Conservation (phyloP, 2,888 invertebrate species). For the Zygogramma bicolorata region DNA sequence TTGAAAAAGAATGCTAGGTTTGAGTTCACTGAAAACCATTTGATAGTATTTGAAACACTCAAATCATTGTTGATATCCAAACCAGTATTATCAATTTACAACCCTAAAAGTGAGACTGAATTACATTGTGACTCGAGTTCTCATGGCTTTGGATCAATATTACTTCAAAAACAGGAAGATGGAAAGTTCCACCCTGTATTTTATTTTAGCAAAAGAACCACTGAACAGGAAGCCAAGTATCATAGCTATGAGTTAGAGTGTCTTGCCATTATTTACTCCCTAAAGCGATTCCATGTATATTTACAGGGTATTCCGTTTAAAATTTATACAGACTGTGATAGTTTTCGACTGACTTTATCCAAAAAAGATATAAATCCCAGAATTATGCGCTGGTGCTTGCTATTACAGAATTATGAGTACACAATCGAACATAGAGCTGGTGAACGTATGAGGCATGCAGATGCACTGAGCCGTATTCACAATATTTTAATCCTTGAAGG, state of each 20-base stretch:
- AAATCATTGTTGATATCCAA: constrained; percentile 39
- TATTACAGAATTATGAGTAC: constrained; percentile 37
- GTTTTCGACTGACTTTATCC: constrained; percentile 9
- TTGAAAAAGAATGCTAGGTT: constrained; percentile 46
- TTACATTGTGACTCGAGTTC: constrained; percentile 59
- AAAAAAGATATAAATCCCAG: constrained; percentile 7
- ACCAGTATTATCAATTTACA: constrained; percentile 55
- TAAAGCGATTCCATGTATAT: neutral
- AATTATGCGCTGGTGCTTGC: constrained; percentile 33
- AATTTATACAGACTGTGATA: constrained; percentile 21
- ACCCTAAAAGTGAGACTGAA: constrained; percentile 55
- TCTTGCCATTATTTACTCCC: neutral
- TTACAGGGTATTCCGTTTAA: neutral
- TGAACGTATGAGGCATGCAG: constrained; percentile 35
- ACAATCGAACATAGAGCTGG: constrained; percentile 31
- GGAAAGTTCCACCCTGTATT: constrained; percentile 54
- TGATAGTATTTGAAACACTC: constrained; percentile 31
- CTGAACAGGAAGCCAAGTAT: constrained; percentile 51
- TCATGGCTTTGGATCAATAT: constrained; percentile 55
- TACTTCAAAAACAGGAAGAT: constrained; percentile 55
- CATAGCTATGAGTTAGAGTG: constrained; percentile 57
- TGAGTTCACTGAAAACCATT: constrained; percentile 46
- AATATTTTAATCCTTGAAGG: constrained; percentile 37
- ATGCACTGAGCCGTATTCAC: constrained; percentile 31
- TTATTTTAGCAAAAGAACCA: constrained; percentile 57